Evolutionary conservation across 2,888 invertebrate species (phyloP).

Genomic region (Lithophane semibrunnea): DNA sequence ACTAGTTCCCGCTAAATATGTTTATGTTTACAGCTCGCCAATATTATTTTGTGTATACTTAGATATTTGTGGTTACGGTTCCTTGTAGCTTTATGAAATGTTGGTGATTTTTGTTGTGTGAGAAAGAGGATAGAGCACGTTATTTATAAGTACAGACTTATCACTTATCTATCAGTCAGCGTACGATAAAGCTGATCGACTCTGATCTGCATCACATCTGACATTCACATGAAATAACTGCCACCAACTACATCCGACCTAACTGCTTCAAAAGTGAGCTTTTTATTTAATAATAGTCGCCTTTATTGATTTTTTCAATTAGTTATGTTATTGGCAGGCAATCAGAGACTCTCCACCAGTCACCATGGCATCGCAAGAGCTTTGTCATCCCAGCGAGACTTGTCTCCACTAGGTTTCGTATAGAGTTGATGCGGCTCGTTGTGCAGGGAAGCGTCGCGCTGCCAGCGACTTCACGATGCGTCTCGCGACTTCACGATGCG

Average conservation of each 20-base stretch:
- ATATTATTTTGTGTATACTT: constrained; percentile 24
- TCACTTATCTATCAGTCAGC: neutral
- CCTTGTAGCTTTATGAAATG: neutral
- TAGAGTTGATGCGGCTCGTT: no score
- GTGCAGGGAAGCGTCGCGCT: no score
- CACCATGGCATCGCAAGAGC: neutral
- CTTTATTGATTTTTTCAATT: neutral
- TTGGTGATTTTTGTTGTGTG: neutral
- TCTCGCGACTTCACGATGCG: no score
- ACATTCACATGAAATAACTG: neutral
- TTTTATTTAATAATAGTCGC: neutral
- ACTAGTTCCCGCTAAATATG: constrained; percentile 42
- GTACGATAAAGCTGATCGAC: neutral
- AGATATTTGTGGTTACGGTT: constrained; percentile 18
- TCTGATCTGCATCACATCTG: neutral
- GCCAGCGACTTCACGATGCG: no score
- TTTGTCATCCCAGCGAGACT: neutral
- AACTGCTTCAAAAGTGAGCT: neutral
- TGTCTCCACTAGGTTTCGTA: no score
- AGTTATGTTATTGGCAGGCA: neutral
- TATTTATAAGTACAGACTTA: no score
- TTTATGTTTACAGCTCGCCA: constrained; percentile 33
- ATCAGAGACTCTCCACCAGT: neutral
- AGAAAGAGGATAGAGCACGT: neutral
- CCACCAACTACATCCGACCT: neutral